Conservation (phyloP, 2,888 invertebrate species). For the Ormyrus thymus region DNA sequence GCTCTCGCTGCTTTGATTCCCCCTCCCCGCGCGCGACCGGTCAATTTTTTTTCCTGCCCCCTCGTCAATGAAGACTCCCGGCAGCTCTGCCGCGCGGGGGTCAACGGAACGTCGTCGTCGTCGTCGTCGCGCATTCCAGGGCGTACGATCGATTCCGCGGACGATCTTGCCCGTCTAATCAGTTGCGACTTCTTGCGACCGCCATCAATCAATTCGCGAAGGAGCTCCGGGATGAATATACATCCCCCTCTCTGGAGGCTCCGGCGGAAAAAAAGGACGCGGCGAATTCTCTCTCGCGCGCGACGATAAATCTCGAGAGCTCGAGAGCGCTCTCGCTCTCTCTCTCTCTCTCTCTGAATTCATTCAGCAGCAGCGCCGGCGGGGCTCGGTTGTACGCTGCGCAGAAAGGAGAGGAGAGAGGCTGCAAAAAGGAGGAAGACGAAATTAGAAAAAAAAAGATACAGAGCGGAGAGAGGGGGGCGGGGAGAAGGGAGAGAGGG, state of each 20-base stretch:
- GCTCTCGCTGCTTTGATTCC: constrained; percentile 14
- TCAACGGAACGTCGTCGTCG: constrained; percentile 44
- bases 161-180: constrained; percentile 32
- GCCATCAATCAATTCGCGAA: constrained; percentile 42
- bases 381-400: background rate
- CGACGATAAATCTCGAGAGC: constrained; percentile 38
- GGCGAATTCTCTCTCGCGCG: background rate
- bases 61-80: background rate
- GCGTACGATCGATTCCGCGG: constrained; percentile 35
- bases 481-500: background rate
- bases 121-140: constrained; percentile 25
- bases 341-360: background rate
- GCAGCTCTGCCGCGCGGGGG: constrained; percentile 24
- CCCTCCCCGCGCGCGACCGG: background rate
- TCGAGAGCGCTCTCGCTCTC: background rate
- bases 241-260: background rate
- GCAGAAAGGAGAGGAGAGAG: background rate
- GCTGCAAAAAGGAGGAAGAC: background rate
- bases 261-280: background rate
- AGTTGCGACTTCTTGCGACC: constrained; percentile 27
- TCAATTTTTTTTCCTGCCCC: too few relatives aligned
- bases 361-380: constrained; percentile 31
- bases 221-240: constrained; percentile 10
- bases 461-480: background rate
- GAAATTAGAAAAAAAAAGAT: constrained; percentile 10